These are phyloP conservation scores for Gymnocephalus cernua DNA, from an alignment of 2,113 vertebrate species.

Conservation along the genomic window DNA sequence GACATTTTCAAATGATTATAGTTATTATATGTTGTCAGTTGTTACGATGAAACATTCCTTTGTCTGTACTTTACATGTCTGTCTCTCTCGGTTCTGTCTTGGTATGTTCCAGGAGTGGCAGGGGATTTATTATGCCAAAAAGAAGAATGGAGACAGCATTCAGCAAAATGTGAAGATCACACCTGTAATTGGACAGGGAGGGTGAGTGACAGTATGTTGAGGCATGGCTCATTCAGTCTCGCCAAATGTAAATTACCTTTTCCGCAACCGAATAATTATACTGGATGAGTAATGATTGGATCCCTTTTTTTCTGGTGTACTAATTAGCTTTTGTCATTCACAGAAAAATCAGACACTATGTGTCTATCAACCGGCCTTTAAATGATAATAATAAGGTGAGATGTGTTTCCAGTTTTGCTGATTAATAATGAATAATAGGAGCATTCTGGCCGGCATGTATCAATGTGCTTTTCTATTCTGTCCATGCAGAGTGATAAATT, in stretches of 20 bases:
- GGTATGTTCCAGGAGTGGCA: conserved; percentile 92
- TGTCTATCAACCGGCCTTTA: conserved; percentile 97
- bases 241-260: conserved; percentile 11
- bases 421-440: conserved; percentile 8
- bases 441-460: neutral
- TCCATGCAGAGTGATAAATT: conserved; percentile 88
- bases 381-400: conserved; percentile 95
- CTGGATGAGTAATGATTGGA: neutral
- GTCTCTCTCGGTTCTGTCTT: conserved; percentile 16
- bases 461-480: conserved; percentile 52
- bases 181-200: conserved; percentile 97
- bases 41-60: neutral
- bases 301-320: neutral
- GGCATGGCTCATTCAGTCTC: neutral
- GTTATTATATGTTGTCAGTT: neutral
- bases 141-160: conserved; percentile 95
- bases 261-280: neutral
- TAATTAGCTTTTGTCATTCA: conserved; percentile 72
- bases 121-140: conserved; percentile 95
- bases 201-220: conserved; percentile 85
- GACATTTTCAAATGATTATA: conserved; percentile 1
- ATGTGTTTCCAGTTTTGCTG: conserved; percentile 16
- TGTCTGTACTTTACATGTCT: neutral
- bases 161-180: conserved; percentile 99
- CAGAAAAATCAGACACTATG: conserved; percentile 99